These are phyloP conservation scores for Conus canariensis DNA, from an alignment of 2,888 invertebrate species.

Conservation along the genomic window DNA sequence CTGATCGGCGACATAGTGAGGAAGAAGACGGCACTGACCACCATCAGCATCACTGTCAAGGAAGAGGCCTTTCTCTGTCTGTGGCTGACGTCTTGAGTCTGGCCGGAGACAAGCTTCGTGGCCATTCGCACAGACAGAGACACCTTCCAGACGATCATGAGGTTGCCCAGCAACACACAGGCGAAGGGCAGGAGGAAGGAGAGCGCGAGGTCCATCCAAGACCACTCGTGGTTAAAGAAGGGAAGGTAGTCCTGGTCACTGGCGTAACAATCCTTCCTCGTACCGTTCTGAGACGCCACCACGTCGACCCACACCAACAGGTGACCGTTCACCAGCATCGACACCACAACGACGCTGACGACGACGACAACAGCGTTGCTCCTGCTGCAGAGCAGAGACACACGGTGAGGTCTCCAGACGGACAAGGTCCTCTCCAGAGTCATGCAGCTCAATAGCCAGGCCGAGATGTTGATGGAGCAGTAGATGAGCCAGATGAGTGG, in stretches of 20 bases:
- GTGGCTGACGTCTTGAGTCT: conserved; percentile 4
- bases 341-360: conserved; percentile 47
- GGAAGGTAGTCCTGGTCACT: conserved; percentile 46
- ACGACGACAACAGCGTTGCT: conserved; percentile 50
- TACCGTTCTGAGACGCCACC: conserved; percentile 48
- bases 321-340: conserved; percentile 56
- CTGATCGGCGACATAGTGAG: conserved; percentile 50
- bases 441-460: conserved; percentile 70
- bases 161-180: conserved; percentile 63
- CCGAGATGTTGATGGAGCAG: conserved; percentile 60
- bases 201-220: conserved; percentile 64
- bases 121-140: conserved; percentile 53
- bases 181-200: conserved; percentile 65
- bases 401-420: conserved; percentile 63
- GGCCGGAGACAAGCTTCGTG: conserved; percentile 30
- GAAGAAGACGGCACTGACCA: conserved; percentile 49
- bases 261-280: background rate
- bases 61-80: conserved; percentile 43
- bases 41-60: conserved; percentile 47
- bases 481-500: conserved; percentile 65
- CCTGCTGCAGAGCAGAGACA: conserved; percentile 57
- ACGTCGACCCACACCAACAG: conserved; percentile 57
- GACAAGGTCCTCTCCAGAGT: conserved; percentile 66
- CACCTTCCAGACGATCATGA: conserved; percentile 62
- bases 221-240: conserved; percentile 61